phyloP scores from a whole-genome alignment of 2,888 invertebrate genomes.

The Drosophila ustulata region DNA sequence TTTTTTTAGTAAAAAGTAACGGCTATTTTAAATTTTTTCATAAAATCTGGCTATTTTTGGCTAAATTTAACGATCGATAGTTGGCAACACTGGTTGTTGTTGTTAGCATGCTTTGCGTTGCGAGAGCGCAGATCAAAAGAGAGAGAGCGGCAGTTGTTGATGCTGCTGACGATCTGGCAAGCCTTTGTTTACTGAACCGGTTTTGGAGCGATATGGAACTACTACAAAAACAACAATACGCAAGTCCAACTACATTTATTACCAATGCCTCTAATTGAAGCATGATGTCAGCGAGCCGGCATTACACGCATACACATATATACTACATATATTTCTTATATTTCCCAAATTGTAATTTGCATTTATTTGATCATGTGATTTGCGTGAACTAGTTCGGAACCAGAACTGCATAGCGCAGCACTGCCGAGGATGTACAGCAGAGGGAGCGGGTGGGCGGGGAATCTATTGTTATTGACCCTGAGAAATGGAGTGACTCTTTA shows the following conservation, averaged over 20 bases:
- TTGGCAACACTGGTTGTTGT: neutral
- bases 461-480: slow-evolving; percentile 58
- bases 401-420: slow-evolving; percentile 35
- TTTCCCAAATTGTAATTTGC: neutral
- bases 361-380: slow-evolving; percentile 21
- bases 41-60: too few species aligned
- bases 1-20: too few species aligned
- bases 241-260: slow-evolving; percentile 45
- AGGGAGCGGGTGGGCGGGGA: neutral
- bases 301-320: slow-evolving; percentile 13
- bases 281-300: slow-evolving; percentile 55
- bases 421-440: slow-evolving; percentile 17
- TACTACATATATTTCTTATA: neutral
- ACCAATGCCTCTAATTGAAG: slow-evolving; percentile 25
- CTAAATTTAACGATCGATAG: too few species aligned
- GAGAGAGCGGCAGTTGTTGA: slow-evolving; percentile 23
- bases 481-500: slow-evolving; percentile 41
- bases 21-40: too few species aligned
- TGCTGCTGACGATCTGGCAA: slow-evolving; percentile 50
- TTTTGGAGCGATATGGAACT: slow-evolving; percentile 51
- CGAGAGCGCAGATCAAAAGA: neutral
- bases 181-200: slow-evolving; percentile 55
- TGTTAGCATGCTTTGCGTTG: slow-evolving; percentile 1
- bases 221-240: slow-evolving; percentile 18
- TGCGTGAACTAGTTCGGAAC: slow-evolving; percentile 15